A percentile compares a stretch with the other conserved stretches of the same genome.
Conservation (phyloP, 2,113 vertebrate species). For the Psittacula cyanocephala region DNA sequence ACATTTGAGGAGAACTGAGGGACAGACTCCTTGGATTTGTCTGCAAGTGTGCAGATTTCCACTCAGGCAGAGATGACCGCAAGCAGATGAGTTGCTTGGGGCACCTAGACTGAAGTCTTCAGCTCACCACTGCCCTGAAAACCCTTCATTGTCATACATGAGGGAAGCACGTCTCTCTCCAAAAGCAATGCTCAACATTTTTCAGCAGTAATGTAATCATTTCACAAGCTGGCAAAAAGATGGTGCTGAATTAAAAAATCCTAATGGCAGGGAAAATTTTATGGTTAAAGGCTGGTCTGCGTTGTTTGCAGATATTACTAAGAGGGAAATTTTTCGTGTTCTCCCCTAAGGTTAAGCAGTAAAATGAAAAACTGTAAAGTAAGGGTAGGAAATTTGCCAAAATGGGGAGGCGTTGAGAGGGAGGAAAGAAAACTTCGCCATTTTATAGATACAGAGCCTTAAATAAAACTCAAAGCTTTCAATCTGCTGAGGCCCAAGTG, state of each 20-base stretch:
- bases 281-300: neutral
- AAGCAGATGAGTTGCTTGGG: neutral
- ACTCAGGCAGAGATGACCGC: neutral
- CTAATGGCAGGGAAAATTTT: conserved; percentile 34
- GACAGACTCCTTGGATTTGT: neutral
- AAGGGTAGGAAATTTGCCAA: conserved; percentile 46
- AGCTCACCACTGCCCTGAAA: neutral
- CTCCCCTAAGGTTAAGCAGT: conserved; percentile 27
- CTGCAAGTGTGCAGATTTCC: neutral
- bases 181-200: conserved; percentile 26
- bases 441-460: conserved; percentile 11
- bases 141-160: neutral
- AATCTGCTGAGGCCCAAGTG: neutral
- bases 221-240: conserved; percentile 48
- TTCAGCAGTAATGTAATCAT: conserved; percentile 18
- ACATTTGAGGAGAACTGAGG: neutral
- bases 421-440: neutral
- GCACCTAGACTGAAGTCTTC: neutral
- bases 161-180: neutral
- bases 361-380: conserved; percentile 25
- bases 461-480: conserved; percentile 40
- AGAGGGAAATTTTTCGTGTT: neutral
- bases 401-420: conserved; percentile 23
- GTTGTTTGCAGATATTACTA: conserved; percentile 19
- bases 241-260: conserved; percentile 41